Percentiles rank a stretch among this genome's conserved stretches.
phyloP scores from a whole-genome alignment of 1,140 invertebrate genomes.

The Brachionus manjavacas region DNA sequence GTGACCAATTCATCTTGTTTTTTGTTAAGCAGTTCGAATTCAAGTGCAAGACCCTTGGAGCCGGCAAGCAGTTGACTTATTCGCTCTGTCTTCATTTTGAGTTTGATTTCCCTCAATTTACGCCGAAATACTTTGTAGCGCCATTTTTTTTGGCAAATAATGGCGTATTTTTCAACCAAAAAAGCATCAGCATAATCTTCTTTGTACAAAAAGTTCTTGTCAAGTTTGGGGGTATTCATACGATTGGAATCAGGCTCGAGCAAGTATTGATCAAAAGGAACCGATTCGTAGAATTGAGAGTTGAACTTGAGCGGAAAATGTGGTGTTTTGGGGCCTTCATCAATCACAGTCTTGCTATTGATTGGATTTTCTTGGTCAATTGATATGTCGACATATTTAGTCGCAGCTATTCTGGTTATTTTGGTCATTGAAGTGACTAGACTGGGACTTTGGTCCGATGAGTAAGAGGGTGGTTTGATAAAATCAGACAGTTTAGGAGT shows the following conservation, averaged over 20 bases:
- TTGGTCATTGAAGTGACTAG: neutral
- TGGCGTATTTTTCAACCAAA: constrained; percentile 11
- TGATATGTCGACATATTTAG: neutral
- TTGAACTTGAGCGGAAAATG: neutral
- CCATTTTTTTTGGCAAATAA: neutral
- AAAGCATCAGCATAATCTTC: neutral
- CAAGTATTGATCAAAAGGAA: neutral
- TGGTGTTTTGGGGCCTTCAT: neutral
- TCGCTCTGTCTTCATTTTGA: neutral
- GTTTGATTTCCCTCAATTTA: neutral
- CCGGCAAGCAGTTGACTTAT: neutral
- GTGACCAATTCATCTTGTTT: neutral
- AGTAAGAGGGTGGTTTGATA: neutral
- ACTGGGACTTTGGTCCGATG: neutral
- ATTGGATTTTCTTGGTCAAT: constrained; percentile 2
- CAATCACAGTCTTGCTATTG: neutral
- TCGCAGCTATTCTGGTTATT: neutral
- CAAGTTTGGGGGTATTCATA: neutral
- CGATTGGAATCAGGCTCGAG: neutral
- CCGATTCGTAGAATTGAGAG: neutral
- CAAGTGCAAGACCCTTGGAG: neutral
- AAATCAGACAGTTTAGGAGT: constrained; percentile 17
- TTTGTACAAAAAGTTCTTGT: neutral
- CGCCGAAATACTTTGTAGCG: neutral
- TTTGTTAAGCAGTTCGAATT: neutral